These are phyloP conservation scores for Ambastaia sidthimunki DNA, from an alignment of 2,797 vertebrate genomes.

Conservation along the genomic window DNA sequence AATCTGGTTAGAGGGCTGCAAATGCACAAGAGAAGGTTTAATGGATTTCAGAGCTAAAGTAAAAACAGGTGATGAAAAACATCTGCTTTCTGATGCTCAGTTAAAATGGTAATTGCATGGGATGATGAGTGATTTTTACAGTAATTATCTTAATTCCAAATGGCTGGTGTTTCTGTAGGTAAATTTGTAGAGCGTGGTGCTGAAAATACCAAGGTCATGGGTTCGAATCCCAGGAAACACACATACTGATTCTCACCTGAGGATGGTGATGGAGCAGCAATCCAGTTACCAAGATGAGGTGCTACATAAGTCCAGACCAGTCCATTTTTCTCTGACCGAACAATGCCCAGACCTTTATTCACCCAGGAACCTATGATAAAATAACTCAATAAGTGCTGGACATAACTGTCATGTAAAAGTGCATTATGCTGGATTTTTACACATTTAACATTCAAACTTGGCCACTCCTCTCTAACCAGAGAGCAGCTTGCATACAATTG, in stretches of 20 bases:
- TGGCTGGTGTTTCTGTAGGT: too few species aligned
- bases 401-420: too few species aligned
- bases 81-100: too few species aligned
- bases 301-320: conserved; percentile 89
- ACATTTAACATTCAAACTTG: not conserved
- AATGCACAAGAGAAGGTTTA: not conserved
- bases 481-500: too few species aligned
- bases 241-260: conserved; percentile 72
- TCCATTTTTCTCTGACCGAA: conserved; percentile 76
- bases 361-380: conserved; percentile 85
- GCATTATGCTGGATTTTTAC: too few species aligned
- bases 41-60: not conserved
- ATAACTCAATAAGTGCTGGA: not conserved
- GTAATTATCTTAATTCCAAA: too few species aligned
- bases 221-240: not conserved
- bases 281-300: conserved; percentile 91
- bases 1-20: conserved; percentile 52
- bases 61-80: not conserved
- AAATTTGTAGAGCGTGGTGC: too few species aligned
- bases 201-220: not conserved
- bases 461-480: too few species aligned
- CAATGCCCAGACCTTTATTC: conserved; percentile 86
- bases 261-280: conserved; percentile 86
- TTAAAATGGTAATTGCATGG: not conserved
- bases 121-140: not conserved